Conservation (phyloP, 23 tunicate species). For the Clavelina lepadiformis region DNA sequence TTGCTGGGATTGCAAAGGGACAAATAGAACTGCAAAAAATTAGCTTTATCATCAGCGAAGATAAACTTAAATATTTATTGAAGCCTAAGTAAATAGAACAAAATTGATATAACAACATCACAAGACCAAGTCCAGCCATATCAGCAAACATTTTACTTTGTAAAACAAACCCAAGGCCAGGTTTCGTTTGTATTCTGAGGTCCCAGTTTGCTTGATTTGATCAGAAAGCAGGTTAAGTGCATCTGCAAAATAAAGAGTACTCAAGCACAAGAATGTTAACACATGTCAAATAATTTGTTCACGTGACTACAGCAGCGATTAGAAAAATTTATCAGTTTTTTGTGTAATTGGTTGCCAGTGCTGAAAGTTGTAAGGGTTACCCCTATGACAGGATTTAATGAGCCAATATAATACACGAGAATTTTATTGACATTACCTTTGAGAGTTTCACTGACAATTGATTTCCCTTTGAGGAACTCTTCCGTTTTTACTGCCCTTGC, state of each 20-base stretch:
- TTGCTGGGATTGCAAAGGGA: conserved; percentile 33
- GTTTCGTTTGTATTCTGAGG: conserved; percentile 23
- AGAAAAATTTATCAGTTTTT: too few species aligned
- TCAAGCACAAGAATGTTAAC: too few species aligned
- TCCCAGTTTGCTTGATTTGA: conserved; percentile 29
- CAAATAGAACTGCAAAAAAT: conserved; percentile 34
- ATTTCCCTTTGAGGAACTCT: conserved; percentile 39
- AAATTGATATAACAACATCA: too few species aligned
- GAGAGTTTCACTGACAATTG: conserved; percentile 41
- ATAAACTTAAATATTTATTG: too few species aligned
- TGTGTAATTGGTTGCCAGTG: too few species aligned
- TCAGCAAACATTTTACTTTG: conserved; percentile 41
- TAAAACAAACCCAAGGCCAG: conserved; percentile 57
- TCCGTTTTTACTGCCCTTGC: conserved; percentile 63
- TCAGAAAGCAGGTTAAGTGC: conserved; percentile 38
- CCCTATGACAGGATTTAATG: too few species aligned
- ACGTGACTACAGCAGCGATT: not conserved
- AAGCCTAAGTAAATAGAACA: too few species aligned
- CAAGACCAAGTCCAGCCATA: not conserved
- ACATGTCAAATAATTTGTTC: not conserved
- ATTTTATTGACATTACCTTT: conserved; percentile 30
- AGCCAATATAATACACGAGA: too few species aligned
- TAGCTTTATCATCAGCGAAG: too few species aligned
- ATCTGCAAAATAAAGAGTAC: conserved; percentile 23
- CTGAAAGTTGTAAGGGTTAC: too few species aligned